Percentiles rank a stretch among this genome's conserved stretches.
Evolutionary conservation across 2,797 vertebrate genomes (phyloP).

Genomic region (Sparus aurata): DNA sequence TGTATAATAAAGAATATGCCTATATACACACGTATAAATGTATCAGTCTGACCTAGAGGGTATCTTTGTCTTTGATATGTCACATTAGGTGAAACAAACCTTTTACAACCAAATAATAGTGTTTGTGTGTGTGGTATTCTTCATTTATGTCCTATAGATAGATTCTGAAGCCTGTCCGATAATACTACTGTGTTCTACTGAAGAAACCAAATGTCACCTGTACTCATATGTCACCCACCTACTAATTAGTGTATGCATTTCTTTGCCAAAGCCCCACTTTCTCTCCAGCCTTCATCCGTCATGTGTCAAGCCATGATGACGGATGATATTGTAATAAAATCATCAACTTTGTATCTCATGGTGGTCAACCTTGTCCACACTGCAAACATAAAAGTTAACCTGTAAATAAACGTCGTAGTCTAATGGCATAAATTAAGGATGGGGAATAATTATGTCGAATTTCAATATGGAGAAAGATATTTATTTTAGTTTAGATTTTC

Average conservation of each 20-base stretch:
- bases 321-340: slow-evolving; percentile 30
- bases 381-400: slow-evolving; percentile 64
- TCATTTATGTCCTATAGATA: slow-evolving; percentile 85
- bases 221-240: slow-evolving; percentile 43
- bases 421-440: slow-evolving; percentile 75
- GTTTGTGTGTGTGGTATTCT: slow-evolving; percentile 83
- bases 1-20: slow-evolving; percentile 58
- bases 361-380: slow-evolving; percentile 63
- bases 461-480: slow-evolving; percentile 85
- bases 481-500: slow-evolving; percentile 88
- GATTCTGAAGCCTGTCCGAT: slow-evolving; percentile 67
- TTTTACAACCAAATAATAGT: slow-evolving; percentile 88
- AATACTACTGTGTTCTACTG: slow-evolving; percentile 67
- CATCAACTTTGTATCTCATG: slow-evolving; percentile 72
- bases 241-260: slow-evolving; percentile 66
- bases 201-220: slow-evolving; percentile 74
- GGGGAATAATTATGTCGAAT: slow-evolving; percentile 78
- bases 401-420: slow-evolving; percentile 82
- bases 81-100: slow-evolving; percentile 57
- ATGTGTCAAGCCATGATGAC: slow-evolving; percentile 49
- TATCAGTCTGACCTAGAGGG: slow-evolving; percentile 55
- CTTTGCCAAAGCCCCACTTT: slow-evolving; percentile 75
- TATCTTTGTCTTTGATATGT: slow-evolving; percentile 63
- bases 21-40: slow-evolving; percentile 53
- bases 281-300: slow-evolving; percentile 26